Percentiles rank a stretch among this genome's conserved stretches.
Conservation (phyloP, 2,888 invertebrate species). For the Andrena praecox region DNA sequence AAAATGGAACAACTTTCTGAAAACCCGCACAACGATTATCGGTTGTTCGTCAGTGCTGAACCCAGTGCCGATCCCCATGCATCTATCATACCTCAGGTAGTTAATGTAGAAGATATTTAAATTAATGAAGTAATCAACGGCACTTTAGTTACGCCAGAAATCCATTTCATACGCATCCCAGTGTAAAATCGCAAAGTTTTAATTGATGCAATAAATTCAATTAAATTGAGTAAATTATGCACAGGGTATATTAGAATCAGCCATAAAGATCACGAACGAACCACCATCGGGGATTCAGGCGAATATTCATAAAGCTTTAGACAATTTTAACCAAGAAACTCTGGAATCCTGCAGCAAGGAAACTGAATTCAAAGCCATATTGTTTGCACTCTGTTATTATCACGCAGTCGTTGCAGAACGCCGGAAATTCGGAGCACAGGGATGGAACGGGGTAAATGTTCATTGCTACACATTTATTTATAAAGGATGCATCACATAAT, state of each 20-base stretch:
- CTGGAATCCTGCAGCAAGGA: constrained; percentile 97
- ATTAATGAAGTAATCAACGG: neutral
- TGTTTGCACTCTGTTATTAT: constrained; percentile 96
- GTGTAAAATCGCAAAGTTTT: neutral
- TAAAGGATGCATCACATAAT: neutral
- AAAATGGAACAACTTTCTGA: constrained; percentile 94
- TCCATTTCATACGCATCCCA: too few species aligned
- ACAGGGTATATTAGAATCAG: constrained; percentile 96
- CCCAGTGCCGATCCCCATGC: constrained; percentile 90
- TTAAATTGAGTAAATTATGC: constrained; percentile 85
- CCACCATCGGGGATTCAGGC: constrained; percentile 98
- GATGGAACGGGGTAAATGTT: constrained; percentile 91
- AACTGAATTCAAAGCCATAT: constrained; percentile 95
- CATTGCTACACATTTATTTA: neutral
- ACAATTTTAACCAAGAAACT: constrained; percentile 96
- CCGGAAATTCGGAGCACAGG: constrained; percentile 97
- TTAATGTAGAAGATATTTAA: neutral
- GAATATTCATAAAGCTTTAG: constrained; percentile 96
- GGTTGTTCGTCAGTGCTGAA: constrained; percentile 94
- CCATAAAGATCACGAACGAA: constrained; percentile 98
- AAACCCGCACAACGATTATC: constrained; percentile 86
- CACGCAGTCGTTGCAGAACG: constrained; percentile 97
- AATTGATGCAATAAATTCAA: constrained; percentile 65
- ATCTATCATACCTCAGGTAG: constrained; percentile 87
- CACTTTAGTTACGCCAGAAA: neutral